Percentiles rank a stretch among this genome's conserved stretches.
Conservation (phyloP, 2,113 vertebrate genomes). For the Sakesphorus luctuosus region DNA sequence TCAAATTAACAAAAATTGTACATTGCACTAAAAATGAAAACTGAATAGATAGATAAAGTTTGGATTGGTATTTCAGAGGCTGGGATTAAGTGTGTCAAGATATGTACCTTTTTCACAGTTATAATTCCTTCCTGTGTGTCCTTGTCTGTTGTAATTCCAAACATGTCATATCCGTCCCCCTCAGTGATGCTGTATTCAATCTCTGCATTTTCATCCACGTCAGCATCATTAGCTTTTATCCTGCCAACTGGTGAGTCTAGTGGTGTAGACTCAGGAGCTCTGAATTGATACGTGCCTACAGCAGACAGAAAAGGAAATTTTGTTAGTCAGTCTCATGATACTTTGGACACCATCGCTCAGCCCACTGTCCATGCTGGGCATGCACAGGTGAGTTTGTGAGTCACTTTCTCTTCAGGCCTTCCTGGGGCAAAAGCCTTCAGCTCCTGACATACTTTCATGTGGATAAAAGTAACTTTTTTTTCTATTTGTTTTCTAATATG, state of each 20-base stretch:
- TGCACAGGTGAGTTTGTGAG: not conserved
- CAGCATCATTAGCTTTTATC: conserved; percentile 88
- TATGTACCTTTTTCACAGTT: conserved; percentile 87
- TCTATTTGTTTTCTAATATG: not conserved
- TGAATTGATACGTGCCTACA: conserved; percentile 90
- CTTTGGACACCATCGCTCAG: not conserved
- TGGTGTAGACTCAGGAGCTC: conserved; percentile 81
- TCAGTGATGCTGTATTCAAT: conserved; percentile 89
- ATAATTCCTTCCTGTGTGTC: conserved; percentile 91
- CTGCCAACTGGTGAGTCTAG: conserved; percentile 81
- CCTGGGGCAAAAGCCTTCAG: not conserved
- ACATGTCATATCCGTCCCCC: conserved; percentile 88
- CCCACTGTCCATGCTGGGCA: not conserved
- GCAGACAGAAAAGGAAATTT: not conserved
- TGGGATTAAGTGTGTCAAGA: not conserved
- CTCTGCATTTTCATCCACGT: conserved; percentile 88
- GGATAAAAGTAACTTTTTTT: not conserved
- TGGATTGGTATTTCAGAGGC: not conserved
- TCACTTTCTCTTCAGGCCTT: not conserved
- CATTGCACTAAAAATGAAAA: not conserved
- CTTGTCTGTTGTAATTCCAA: conserved; percentile 86
- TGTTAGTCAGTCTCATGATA: not conserved
- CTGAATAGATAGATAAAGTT: not conserved
- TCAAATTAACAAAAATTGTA: not conserved
- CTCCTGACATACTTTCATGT: not conserved